phyloP scores from a whole-genome alignment of 64 coral and sea anemone genomes.

The Actinia tenebrosa region DNA sequence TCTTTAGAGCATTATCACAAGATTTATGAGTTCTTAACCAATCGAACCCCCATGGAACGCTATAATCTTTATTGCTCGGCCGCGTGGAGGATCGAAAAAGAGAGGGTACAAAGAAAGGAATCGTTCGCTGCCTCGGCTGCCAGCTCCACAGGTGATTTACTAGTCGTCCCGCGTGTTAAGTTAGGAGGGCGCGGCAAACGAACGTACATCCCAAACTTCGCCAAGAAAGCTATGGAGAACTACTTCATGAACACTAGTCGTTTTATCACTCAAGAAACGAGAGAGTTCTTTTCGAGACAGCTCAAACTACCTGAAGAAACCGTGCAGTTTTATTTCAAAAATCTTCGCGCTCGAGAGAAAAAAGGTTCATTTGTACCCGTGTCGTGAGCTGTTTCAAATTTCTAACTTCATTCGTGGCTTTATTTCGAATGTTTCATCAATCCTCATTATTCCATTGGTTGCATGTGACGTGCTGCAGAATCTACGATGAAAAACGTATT shows the following conservation, averaged over 20 bases:
- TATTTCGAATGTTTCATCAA: no score
- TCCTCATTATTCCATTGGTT: no score
- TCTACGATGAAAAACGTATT: no score
- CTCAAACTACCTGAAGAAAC: slow-evolving; percentile 27
- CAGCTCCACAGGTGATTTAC: not conserved
- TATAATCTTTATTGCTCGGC: slow-evolving; percentile 37
- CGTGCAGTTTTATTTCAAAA: slow-evolving; percentile 27
- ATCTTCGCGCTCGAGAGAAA: slow-evolving; percentile 14
- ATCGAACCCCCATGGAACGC: slow-evolving; percentile 20
- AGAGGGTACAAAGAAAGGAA: slow-evolving; percentile 12
- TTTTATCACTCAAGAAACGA: slow-evolving; percentile 22
- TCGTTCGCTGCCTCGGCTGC: not conserved
- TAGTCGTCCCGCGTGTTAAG: not conserved
- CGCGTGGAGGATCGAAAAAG: slow-evolving; percentile 21
- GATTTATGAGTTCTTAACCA: slow-evolving; percentile 34
- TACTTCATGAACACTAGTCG: slow-evolving; percentile 24
- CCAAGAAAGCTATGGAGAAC: slow-evolving; percentile 29
- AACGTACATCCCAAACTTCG: slow-evolving; percentile 19
- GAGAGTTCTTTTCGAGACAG: slow-evolving; percentile 5
- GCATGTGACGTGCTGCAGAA: no score
- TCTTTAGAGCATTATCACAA: slow-evolving; percentile 34
- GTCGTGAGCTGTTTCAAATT: not conserved
- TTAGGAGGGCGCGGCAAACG: slow-evolving; percentile 4
- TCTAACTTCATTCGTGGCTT: not conserved
- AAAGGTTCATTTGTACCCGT: slow-evolving; percentile 26